These are phyloP conservation scores for Calycopis cecrops DNA, from an alignment of 1,140 invertebrate species.

Conservation along the genomic window DNA sequence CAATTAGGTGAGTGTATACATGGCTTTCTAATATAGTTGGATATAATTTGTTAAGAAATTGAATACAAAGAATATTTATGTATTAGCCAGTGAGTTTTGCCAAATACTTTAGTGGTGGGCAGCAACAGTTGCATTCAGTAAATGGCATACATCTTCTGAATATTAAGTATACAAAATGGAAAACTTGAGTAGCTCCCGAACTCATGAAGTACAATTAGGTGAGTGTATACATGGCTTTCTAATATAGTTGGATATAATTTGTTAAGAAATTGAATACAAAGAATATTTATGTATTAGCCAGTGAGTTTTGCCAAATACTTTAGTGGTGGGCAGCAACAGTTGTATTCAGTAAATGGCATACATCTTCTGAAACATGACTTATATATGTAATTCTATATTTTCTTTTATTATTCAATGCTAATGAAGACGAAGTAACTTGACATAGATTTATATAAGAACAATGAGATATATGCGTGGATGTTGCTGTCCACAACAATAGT, in stretches of 20 bases:
- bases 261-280: neutral
- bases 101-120: neutral
- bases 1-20: conserved; percentile 1
- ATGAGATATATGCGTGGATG: neutral
- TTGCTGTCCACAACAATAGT: neutral
- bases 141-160: no score
- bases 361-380: neutral
- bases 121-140: neutral
- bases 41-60: no score
- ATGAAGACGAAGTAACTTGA: no score
- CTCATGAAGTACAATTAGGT: conserved; percentile 6
- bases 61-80: neutral
- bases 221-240: neutral
- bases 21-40: no score
- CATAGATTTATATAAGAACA: no score
- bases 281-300: conserved; percentile 1
- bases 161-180: no score
- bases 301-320: conserved; percentile 8
- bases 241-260: no score
- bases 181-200: no score
- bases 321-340: neutral
- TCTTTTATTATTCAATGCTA: no score
- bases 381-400: neutral
- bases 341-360: neutral
- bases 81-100: conserved; percentile 8